Conservation (phyloP, 2,113 vertebrate species). For the Antechinus stuartii region DNA sequence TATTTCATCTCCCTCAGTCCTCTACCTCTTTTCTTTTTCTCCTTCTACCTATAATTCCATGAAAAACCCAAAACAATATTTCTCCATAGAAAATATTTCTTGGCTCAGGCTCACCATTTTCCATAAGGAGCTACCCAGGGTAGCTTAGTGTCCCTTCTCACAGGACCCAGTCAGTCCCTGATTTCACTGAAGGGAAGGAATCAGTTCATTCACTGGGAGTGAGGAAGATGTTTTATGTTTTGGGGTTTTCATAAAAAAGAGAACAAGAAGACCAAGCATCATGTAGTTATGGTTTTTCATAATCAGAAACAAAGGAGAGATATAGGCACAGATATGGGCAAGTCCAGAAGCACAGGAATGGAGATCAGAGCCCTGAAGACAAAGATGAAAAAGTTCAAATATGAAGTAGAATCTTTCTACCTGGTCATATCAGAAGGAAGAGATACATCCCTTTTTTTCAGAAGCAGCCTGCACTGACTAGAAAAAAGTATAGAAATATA, state of each 20-base stretch:
- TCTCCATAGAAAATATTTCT: neutral
- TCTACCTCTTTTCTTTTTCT: conserved; percentile 55
- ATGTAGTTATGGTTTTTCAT: neutral
- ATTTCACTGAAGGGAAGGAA: neutral
- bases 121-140: neutral
- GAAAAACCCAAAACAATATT: conserved; percentile 70
- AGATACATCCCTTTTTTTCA: neutral
- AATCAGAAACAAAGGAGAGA: neutral
- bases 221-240: neutral
- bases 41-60: conserved; percentile 66
- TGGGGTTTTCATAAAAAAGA: neutral
- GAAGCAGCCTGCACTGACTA: neutral
- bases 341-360: neutral
- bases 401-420: neutral
- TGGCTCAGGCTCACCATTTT: neutral
- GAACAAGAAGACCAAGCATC: neutral
- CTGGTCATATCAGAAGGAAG: neutral
- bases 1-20: conserved; percentile 33
- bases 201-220: neutral
- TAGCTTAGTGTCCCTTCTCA: neutral
- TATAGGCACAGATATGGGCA: neutral
- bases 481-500: neutral
- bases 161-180: neutral
- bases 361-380: neutral
- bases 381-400: conserved; percentile 1